Evolutionary conservation across 2,888 invertebrate species (phyloP).

Genomic region (Atherix ibis): DNA sequence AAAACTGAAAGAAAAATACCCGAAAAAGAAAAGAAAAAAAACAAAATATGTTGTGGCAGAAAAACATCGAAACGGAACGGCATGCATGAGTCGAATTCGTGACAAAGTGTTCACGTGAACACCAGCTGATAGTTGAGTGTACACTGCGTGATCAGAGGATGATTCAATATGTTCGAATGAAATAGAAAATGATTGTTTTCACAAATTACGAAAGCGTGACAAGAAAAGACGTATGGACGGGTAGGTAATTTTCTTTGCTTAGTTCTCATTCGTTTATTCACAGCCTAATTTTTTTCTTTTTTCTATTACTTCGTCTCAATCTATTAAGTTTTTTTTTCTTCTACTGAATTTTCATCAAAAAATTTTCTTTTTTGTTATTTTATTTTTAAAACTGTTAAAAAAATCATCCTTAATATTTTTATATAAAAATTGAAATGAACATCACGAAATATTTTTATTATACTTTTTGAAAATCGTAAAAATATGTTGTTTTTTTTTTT

Average conservation of each 20-base stretch:
- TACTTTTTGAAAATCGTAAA: no score
- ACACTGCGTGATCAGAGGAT: constrained; percentile 30
- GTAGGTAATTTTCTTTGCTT: constrained; percentile 4
- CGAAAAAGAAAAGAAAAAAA: no score
- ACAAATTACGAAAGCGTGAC: constrained; percentile 22
- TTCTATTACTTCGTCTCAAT: no score
- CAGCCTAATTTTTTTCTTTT: no score
- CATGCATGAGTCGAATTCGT: constrained; percentile 6
- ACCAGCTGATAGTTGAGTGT: constrained; percentile 47
- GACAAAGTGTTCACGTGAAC: constrained; percentile 62
- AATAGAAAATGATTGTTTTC: constrained; percentile 28
- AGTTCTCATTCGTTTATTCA: constrained; percentile 5
- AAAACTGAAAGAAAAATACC: no score
- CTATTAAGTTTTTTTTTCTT: constrained; percentile 6
- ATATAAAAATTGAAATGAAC: no score
- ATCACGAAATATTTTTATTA: no score
- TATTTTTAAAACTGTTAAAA: no score
- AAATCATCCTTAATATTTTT: no score
- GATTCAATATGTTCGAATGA: constrained; percentile 19
- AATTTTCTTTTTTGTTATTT: no score
- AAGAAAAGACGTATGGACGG: constrained; percentile 15
- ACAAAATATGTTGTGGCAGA: constrained; percentile 4
- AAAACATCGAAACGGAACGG: no score
- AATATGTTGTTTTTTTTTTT: no score
- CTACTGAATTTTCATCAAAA: not conserved